Conservation (phyloP, 2,888 invertebrate species). For the Alentia gelatinosa region DNA sequence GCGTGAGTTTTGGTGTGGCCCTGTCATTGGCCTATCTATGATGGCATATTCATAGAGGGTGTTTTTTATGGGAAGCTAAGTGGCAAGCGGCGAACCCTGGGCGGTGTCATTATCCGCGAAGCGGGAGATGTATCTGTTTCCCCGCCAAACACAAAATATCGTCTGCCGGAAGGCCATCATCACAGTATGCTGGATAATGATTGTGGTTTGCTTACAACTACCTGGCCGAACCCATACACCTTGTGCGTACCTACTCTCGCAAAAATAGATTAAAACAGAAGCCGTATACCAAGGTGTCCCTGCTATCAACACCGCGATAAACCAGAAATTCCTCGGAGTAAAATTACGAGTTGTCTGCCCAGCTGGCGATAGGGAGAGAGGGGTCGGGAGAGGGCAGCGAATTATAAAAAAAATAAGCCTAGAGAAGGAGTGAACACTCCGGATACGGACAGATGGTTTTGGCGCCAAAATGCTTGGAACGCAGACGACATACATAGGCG, state of each 20-base stretch:
- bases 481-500: neutral
- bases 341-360: neutral
- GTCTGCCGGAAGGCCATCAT: neutral
- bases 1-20: too few species aligned
- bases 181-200: neutral
- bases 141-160: neutral
- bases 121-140: neutral
- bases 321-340: neutral
- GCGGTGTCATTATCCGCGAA: neutral
- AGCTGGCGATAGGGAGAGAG: neutral
- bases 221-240: neutral
- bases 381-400: neutral
- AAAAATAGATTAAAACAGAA: neutral
- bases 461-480: neutral
- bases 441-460: slow-evolving; percentile 4
- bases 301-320: neutral
- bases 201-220: neutral
- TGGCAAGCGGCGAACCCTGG: neutral
- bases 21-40: neutral
- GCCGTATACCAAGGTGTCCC: neutral
- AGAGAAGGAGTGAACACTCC: neutral
- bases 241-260: neutral
- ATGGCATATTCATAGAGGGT: neutral
- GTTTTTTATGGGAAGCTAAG: neutral
- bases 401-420: neutral